Evolutionary conservation across 2,888 invertebrate species (phyloP).

Genomic region (Agrotis ipsilon): DNA sequence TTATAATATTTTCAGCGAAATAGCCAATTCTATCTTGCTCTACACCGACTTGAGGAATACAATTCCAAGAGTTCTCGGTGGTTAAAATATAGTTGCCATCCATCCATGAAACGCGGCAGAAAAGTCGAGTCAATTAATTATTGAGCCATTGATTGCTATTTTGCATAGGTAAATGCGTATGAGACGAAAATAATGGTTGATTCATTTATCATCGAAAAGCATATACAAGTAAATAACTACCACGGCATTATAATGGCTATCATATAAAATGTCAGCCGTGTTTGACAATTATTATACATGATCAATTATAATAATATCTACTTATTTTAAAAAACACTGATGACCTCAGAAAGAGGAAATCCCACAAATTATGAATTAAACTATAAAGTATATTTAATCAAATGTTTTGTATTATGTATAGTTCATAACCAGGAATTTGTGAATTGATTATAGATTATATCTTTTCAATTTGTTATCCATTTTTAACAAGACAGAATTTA

Average conservation of each 20-base stretch:
- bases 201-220: slow-evolving; percentile 23
- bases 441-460: slow-evolving; percentile 1
- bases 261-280: slow-evolving; percentile 22
- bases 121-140: neutral
- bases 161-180: neutral
- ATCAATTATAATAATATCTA: slow-evolving; percentile 44
- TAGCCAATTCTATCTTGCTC: no score
- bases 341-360: slow-evolving; percentile 40
- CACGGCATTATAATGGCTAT: slow-evolving; percentile 12
- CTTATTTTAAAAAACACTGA: slow-evolving; percentile 39
- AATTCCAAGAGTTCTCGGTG: no score
- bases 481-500: slow-evolving; percentile 23
- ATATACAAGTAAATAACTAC: slow-evolving; percentile 10
- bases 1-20: no score
- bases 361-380: slow-evolving; percentile 12
- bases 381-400: slow-evolving; percentile 7
- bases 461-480: slow-evolving; percentile 23
- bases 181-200: neutral
- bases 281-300: slow-evolving; percentile 29
- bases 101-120: no score
- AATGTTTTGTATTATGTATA: slow-evolving; percentile 5
- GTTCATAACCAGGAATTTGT: neutral
- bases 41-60: no score
- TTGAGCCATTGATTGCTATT: neutral
- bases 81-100: no score